Conservation (phyloP, 2,888 invertebrate species). For the Lithophane socia region DNA sequence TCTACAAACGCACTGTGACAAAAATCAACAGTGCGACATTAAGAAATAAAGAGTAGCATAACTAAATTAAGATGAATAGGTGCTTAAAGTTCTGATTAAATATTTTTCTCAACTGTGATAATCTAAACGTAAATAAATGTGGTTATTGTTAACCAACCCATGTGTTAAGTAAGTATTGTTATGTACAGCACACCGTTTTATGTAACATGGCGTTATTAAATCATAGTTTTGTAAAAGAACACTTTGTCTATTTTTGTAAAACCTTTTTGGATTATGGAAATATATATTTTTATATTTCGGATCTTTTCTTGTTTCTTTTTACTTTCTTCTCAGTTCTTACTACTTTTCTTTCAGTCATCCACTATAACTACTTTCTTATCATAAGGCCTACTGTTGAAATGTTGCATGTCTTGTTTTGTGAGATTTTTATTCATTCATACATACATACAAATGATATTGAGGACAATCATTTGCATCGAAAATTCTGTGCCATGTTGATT, state of each 20-base stretch:
- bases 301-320: constrained; percentile 68
- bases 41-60: neutral
- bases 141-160: constrained; percentile 43
- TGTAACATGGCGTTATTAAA: constrained; percentile 68
- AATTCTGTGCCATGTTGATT: neutral
- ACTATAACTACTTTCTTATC: constrained; percentile 1
- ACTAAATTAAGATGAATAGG: constrained; percentile 41
- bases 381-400: constrained; percentile 10
- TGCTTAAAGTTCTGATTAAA: constrained; percentile 51
- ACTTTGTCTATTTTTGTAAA: constrained; percentile 79
- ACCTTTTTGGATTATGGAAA: constrained; percentile 72
- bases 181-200: constrained; percentile 42
- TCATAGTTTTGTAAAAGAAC: constrained; percentile 67
- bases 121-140: constrained; percentile 42
- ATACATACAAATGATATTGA: constrained; percentile 31
- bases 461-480: constrained; percentile 30
- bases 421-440: constrained; percentile 8
- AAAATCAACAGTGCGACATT: constrained; percentile 35
- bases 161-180: constrained; percentile 48
- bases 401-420: constrained; percentile 39
- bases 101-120: constrained; percentile 64
- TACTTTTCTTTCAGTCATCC: constrained; percentile 38
- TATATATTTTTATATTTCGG: constrained; percentile 72
- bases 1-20: constrained; percentile 27
- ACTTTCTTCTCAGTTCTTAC: constrained; percentile 47